These are phyloP conservation scores for Theonella swinhoei DNA, from an alignment of 37 sponge, comb jelly and placozoan genomes.

Conservation along the genomic window DNA sequence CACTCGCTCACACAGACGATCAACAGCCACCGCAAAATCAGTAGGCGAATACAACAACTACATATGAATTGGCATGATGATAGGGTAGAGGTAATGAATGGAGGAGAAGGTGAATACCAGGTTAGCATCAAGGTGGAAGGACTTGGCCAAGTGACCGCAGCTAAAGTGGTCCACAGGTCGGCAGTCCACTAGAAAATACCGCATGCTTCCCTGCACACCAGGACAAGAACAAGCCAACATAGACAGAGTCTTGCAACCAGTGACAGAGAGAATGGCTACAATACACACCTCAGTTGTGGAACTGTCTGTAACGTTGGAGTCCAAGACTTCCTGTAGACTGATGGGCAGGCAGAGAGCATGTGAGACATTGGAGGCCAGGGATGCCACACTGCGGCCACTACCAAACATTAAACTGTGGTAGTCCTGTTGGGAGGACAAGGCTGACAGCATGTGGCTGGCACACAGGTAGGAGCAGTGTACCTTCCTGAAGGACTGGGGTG, in stretches of 20 bases:
- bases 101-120: constrained; percentile 33
- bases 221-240: neutral
- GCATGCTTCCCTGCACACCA: constrained; percentile 39
- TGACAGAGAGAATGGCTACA: too few relatives aligned
- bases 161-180: constrained; percentile 87
- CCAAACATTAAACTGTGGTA: constrained; percentile 80
- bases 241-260: neutral
- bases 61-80: neutral
- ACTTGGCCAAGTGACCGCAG: constrained; percentile 75
- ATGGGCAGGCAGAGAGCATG: constrained; percentile 89
- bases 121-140: constrained; percentile 81
- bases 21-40: constrained; percentile 72
- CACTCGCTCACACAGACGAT: constrained; percentile 65
- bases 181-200: constrained; percentile 87
- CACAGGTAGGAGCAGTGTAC: too few relatives aligned
- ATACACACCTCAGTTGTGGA: constrained; percentile 20
- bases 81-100: neutral
- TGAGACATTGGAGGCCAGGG: constrained; percentile 32
- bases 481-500: constrained; percentile 90
- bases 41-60: constrained; percentile 78
- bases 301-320: constrained; percentile 23
- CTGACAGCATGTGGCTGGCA: too few relatives aligned
- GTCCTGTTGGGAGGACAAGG: constrained; percentile 53
- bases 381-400: constrained; percentile 33
- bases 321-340: constrained; percentile 75